These are phyloP conservation scores for Craseonycteris thonglongyai DNA, from an alignment of 2,113 vertebrate species.

Conservation along the genomic window DNA sequence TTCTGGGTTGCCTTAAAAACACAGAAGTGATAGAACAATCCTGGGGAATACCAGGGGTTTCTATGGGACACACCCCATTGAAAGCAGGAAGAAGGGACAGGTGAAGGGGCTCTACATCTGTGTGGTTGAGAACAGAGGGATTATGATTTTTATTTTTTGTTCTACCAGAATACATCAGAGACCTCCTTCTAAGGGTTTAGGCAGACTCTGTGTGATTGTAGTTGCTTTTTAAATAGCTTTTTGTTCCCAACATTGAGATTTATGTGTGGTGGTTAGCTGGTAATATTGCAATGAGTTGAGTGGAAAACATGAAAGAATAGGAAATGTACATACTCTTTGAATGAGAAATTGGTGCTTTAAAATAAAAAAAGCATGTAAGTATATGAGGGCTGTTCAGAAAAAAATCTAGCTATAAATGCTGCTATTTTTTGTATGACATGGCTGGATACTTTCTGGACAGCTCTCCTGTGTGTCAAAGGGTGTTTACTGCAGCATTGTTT, in stretches of 20 bases:
- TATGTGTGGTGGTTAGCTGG: neutral
- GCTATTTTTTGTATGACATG: too few species aligned
- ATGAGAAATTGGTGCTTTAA: neutral
- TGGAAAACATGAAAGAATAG: neutral
- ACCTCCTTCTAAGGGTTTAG: neutral
- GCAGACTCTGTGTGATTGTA: neutral
- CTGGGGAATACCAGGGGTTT: neutral
- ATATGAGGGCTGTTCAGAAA: too few species aligned
- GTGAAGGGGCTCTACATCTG: neutral
- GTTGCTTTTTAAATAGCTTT: neutral
- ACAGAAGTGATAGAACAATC: neutral
- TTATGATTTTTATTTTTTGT: neutral
- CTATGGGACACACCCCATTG: neutral
- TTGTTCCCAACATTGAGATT: neutral
- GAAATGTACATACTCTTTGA: neutral
- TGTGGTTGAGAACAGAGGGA: neutral
- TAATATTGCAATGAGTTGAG: neutral
- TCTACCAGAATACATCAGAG: neutral
- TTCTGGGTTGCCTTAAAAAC: constrained; percentile 17
- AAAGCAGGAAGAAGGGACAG: neutral
- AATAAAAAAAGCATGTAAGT: neutral
- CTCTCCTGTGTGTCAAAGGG: neutral
- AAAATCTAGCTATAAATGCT: too few species aligned
- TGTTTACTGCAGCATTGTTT: neutral
- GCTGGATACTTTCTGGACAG: too few species aligned